phyloP scores from a whole-genome alignment of 2,113 vertebrate genomes.

The Chloropsis cyanopogon region DNA sequence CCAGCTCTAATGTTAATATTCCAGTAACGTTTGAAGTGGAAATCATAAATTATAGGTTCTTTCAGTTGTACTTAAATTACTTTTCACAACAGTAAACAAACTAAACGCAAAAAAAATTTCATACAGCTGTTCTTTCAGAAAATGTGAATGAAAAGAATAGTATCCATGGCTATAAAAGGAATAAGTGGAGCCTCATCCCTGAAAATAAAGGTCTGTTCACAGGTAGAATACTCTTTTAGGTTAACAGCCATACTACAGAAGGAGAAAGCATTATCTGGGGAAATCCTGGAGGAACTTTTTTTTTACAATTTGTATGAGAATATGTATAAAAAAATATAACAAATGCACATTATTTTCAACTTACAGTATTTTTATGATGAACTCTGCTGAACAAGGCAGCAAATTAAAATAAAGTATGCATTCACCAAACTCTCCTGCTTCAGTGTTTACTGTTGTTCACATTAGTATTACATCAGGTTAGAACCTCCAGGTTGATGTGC shows the following conservation, averaged over 20 bases:
- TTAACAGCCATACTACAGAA: not conserved
- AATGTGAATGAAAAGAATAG: not conserved
- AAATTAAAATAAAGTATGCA: not conserved
- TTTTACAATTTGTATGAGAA: not conserved
- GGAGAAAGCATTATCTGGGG: not conserved
- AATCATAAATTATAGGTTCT: not conserved
- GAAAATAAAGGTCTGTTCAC: not conserved
- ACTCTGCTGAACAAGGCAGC: not conserved
- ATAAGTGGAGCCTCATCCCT: not conserved
- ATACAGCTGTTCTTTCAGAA: not conserved
- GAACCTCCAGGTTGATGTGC: not conserved
- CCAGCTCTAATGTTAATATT: not conserved
- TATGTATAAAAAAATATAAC: too few species aligned
- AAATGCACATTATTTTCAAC: not conserved
- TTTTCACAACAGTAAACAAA: not conserved
- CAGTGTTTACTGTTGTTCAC: not conserved
- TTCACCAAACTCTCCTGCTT: not conserved
- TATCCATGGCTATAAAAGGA: not conserved
- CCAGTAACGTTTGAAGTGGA: not conserved
- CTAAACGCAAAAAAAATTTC: not conserved
- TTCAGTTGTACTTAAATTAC: not conserved
- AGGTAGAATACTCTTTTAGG: not conserved
- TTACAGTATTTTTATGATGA: not conserved
- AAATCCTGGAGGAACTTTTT: not conserved
- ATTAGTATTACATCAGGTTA: not conserved